Evolutionary conservation across 2,888 invertebrate species (phyloP).

Genomic region (Deroplatys truncata): DNA sequence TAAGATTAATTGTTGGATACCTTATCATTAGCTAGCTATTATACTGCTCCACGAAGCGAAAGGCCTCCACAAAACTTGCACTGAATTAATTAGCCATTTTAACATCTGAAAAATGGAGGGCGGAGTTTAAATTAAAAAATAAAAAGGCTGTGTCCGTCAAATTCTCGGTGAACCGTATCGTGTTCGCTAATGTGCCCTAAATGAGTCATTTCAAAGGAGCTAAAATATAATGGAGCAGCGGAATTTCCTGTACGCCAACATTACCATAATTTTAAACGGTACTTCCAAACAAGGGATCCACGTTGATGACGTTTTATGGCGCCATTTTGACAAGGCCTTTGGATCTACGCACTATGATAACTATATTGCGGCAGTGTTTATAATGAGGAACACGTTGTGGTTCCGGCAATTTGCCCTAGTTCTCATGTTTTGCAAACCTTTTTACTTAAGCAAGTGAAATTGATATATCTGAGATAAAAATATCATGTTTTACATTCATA

Average conservation of each 20-base stretch:
- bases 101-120: not conserved
- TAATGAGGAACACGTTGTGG: not conserved
- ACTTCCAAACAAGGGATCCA: not conserved
- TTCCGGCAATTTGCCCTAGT: not conserved
- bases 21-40: not conserved
- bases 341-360: not conserved
- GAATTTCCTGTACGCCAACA: not conserved
- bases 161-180: not conserved
- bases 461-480: too few species aligned
- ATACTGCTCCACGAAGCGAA: not conserved
- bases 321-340: not conserved
- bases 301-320: not conserved
- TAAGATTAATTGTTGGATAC: not conserved
- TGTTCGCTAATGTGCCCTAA: not conserved
- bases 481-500: too few species aligned
- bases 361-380: not conserved
- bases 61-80: not conserved
- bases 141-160: not conserved
- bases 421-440: not conserved
- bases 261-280: not conserved
- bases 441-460: too few species aligned
- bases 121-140: not conserved
- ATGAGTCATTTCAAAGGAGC: not conserved
- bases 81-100: not conserved
- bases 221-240: not conserved